Percentiles rank a stretch among this genome's conserved stretches.
phyloP scores from a whole-genome alignment of 1,140 invertebrate species.

The Macrostomum lignano region DNA sequence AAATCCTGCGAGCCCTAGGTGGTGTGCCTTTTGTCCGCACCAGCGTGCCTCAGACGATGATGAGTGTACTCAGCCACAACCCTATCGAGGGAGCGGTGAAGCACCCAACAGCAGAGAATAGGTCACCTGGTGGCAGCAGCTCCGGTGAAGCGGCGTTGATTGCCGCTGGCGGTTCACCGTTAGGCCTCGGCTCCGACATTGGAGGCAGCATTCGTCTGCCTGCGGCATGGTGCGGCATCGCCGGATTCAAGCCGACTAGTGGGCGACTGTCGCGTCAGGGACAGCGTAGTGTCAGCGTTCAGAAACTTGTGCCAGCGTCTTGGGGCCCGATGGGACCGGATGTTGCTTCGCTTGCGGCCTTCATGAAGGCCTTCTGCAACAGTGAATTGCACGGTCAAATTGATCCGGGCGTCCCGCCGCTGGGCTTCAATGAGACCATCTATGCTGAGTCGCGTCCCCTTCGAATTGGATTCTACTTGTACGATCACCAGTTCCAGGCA shows the following conservation, averaged over 20 bases:
- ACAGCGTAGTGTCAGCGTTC: neutral
- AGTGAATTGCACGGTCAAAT: too few species aligned
- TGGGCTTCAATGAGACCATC: too few species aligned
- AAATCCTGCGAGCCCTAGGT: neutral
- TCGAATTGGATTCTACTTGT: too few species aligned
- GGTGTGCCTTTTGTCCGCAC: constrained; percentile 4
- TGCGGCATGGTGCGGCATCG: constrained; percentile 66
- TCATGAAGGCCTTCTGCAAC: neutral
- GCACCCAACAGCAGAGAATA: constrained; percentile 9
- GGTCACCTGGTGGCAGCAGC: constrained; percentile 11
- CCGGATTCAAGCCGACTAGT: constrained; percentile 84
- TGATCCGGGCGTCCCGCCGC: too few species aligned
- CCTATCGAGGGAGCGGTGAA: constrained; percentile 12
- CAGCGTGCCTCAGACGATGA: constrained; percentile 4
- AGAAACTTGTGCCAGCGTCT: neutral
- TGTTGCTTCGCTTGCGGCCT: neutral
- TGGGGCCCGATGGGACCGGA: constrained; percentile 1
- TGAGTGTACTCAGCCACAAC: constrained; percentile 11
- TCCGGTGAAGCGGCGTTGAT: constrained; percentile 17
- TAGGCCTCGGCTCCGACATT: constrained; percentile 61
- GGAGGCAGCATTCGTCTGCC: constrained; percentile 86
- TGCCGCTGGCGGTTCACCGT: constrained; percentile 12
- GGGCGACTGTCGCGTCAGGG: constrained; percentile 29
- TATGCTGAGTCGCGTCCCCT: too few species aligned
- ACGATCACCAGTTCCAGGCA: too few species aligned